A percentile compares a stretch with the other conserved stretches of the same genome.
phyloP scores from a whole-genome alignment of 2,797 vertebrate species.

The Steatocranus sp. region DNA sequence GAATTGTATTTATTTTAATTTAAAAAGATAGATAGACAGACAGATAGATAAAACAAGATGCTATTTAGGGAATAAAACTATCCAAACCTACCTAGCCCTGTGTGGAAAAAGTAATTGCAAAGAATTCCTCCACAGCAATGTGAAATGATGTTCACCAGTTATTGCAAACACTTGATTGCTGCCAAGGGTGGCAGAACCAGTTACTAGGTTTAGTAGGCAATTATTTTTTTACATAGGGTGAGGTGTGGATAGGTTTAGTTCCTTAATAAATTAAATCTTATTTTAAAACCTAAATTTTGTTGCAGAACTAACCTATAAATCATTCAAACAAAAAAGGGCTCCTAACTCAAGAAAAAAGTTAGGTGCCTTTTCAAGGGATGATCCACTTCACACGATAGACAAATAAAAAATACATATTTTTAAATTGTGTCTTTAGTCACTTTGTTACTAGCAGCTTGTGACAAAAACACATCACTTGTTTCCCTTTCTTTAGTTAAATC shows the following conservation, averaged over 20 bases:
- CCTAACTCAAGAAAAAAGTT: not conserved
- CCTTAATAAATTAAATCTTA: not conserved
- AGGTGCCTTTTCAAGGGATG: not conserved
- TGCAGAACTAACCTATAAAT: not conserved
- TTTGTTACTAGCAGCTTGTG: not conserved
- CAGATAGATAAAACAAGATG: not conserved
- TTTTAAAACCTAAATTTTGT: not conserved
- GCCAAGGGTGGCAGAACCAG: not conserved
- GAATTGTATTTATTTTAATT: not conserved
- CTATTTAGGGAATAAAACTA: not conserved
- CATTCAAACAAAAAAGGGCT: rapidly evolving
- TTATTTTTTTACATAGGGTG: not conserved
- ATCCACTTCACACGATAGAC: not conserved
- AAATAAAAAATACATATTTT: not conserved
- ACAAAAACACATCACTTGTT: not conserved
- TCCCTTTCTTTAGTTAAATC: not conserved
- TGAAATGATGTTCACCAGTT: not conserved
- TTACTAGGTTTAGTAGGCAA: not conserved
- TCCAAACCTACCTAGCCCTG: not conserved
- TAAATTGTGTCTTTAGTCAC: not conserved
- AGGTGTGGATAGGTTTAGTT: not conserved
- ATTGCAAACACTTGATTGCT: not conserved
- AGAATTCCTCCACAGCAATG: not conserved
- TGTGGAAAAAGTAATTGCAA: not conserved
- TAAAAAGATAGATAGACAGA: rapidly evolving